phyloP scores from a whole-genome alignment of 2,113 vertebrate genomes.

The Phycodurus eques region DNA sequence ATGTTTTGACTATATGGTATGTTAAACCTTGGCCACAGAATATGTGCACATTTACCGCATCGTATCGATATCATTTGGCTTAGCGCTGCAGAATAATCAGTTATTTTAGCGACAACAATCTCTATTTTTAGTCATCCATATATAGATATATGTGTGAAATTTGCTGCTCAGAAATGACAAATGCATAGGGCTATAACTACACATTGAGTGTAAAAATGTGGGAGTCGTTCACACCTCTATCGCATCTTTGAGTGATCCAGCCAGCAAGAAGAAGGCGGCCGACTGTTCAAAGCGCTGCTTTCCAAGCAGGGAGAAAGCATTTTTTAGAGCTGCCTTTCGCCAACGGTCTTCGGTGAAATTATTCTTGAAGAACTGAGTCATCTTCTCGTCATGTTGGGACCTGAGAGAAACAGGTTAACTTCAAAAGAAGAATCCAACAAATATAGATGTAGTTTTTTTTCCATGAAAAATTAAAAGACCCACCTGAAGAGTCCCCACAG shows the following conservation, averaged over 20 bases:
- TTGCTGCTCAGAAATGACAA: background rate
- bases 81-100: slow-evolving; percentile 21
- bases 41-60: slow-evolving; percentile 23
- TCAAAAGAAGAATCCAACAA: background rate
- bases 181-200: background rate
- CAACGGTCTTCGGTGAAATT: slow-evolving; percentile 96
- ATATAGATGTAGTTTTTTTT: background rate
- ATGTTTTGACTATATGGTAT: slow-evolving; percentile 54
- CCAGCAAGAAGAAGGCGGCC: slow-evolving; percentile 94
- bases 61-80: slow-evolving; percentile 56
- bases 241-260: slow-evolving; percentile 95
- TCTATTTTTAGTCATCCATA: background rate
- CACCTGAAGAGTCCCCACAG: slow-evolving; percentile 97
- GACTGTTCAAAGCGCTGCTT: slow-evolving; percentile 98
- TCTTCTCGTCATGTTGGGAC: slow-evolving; percentile 95
- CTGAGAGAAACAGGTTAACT: slow-evolving; percentile 60
- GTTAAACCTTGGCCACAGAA: slow-evolving; percentile 47
- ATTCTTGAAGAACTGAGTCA: slow-evolving; percentile 97
- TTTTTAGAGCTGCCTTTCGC: slow-evolving; percentile 96
- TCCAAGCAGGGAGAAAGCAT: slow-evolving; percentile 94
- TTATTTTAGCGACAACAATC: slow-evolving; percentile 15
- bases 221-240: slow-evolving; percentile 81
- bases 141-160: background rate
- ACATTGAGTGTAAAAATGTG: background rate
- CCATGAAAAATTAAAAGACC: background rate